Base-by-base conservation (phyloP, 1,140 invertebrate species). In the Solen grandis region DNA sequence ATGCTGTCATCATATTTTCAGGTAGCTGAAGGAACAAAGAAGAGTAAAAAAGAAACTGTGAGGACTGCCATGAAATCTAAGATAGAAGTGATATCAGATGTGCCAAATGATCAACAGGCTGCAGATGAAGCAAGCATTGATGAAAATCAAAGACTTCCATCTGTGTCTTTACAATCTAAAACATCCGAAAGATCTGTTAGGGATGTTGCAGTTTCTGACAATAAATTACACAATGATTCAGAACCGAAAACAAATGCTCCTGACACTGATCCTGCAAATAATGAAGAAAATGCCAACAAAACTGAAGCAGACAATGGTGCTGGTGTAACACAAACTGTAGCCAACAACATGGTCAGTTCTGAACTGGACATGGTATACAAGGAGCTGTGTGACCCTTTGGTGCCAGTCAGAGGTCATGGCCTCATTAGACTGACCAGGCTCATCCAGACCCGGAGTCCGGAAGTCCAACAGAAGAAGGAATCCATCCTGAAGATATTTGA, bases 361-460 rank as follows among this genome's bases (percentile, higher is more conserved):
- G 73, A 76, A 50, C 73, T 76, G 50, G 73, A 76, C 25, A 16
- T 68, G 65, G 95, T 95, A 0, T 86, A 97, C 25, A 88, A 93
- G 52, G 94, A 97, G 92, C 91, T 96, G 5, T 94, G 94, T 85
- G 95, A 96, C 93, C 92, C 94, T 29, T 89, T 96, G 63, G 89
- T 97, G 22, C 96, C 96, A 13, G 94, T 96, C 0, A 93, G 95
- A 88, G 96, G 95, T n/a, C 96, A 97, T 93, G 97, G 95, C 5
- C 90, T 97, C 22, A 94, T 97, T 69, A 90, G 93, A 65, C 89
- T 97, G 8, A 95, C 94, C 27, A 95, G 95, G 92, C 91, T 97
- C 8, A 93, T 98, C 29, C 93, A 95, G 87, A 89, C 91, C 14
- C 93, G 93, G 81, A 95, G 97, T 92, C 55, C 91, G 33, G 94